A percentile compares a stretch with the other conserved stretches of the same genome.
These are phyloP conservation scores for Gallinago paraguaiae DNA, from an alignment of 2,113 vertebrate species.

Conservation along the genomic window DNA sequence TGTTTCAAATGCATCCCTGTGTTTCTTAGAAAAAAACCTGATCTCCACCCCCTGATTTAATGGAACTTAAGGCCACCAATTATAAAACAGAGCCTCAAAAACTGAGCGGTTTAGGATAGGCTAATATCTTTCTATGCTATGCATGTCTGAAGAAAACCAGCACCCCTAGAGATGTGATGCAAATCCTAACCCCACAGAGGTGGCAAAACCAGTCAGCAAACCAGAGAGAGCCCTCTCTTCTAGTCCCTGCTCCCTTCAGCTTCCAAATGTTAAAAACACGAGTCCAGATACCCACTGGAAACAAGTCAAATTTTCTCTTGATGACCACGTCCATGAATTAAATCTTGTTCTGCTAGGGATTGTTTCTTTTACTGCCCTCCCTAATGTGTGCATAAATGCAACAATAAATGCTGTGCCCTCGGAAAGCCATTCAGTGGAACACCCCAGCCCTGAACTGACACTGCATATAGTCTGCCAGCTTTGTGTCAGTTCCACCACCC, in stretches of 20 bases:
- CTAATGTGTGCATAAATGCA: background rate
- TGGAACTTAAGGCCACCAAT: conserved; percentile 52
- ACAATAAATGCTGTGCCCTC: background rate
- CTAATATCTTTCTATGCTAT: background rate
- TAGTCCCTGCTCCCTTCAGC: background rate
- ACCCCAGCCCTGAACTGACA: background rate
- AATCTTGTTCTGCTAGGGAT: background rate
- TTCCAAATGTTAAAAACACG: background rate
- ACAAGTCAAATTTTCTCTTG: background rate
- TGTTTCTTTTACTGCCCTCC: background rate
- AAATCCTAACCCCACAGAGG: background rate
- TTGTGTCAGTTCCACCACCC: background rate
- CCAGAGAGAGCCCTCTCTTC: background rate
- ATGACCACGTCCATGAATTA: background rate
- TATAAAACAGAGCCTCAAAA: conserved; percentile 16
- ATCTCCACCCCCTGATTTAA: background rate
- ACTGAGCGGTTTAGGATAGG: background rate
- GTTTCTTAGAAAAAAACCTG: background rate
- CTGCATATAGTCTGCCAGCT: background rate
- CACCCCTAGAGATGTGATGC: background rate
- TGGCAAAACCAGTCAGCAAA: background rate
- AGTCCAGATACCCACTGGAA: background rate
- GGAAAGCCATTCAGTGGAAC: background rate
- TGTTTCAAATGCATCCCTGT: background rate
- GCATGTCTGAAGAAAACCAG: background rate